These are phyloP conservation scores for Drymonia ruficornis DNA, from an alignment of 2,888 invertebrate species.

Conservation along the genomic window DNA sequence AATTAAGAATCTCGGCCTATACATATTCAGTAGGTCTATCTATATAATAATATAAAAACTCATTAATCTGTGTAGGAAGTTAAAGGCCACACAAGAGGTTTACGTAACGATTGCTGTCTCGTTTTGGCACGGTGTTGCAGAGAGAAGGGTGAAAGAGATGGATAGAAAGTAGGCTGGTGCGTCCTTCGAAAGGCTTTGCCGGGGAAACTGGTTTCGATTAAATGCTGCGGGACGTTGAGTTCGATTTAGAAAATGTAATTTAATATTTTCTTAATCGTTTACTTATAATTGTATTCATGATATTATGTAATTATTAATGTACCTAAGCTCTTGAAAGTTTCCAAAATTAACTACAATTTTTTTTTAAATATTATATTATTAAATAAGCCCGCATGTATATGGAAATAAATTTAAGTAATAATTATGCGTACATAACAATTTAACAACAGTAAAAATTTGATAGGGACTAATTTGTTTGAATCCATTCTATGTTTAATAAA, in stretches of 20 bases:
- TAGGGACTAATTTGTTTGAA: too few relatives aligned
- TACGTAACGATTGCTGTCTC: conserved; percentile 56
- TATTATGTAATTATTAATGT: background rate
- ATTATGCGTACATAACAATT: too few relatives aligned
- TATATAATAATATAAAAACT: conserved; percentile 49
- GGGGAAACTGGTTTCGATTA: conserved; percentile 73
- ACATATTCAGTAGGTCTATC: conserved; percentile 50
- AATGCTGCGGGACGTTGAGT: conserved; percentile 75
- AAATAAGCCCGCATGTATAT: too few relatives aligned
- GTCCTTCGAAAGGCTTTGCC: conserved; percentile 74
- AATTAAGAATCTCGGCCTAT: conserved; percentile 49
- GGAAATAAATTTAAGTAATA: too few relatives aligned
- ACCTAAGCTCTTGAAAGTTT: background rate
- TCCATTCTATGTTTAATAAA: too few relatives aligned
- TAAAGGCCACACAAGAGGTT: conserved; percentile 53
- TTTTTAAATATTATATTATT: background rate
- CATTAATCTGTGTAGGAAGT: conserved; percentile 60
- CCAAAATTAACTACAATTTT: background rate
- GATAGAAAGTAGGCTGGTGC: conserved; percentile 65
- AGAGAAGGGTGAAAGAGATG: conserved; percentile 61
- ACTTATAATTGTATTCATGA: background rate
- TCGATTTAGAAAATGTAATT: conserved; percentile 32
- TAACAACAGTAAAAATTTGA: too few relatives aligned
- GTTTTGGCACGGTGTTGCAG: conserved; percentile 34
- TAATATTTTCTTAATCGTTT: conserved; percentile 14